Conservation (phyloP, 2,888 invertebrate species). For the Torymus texanus region DNA sequence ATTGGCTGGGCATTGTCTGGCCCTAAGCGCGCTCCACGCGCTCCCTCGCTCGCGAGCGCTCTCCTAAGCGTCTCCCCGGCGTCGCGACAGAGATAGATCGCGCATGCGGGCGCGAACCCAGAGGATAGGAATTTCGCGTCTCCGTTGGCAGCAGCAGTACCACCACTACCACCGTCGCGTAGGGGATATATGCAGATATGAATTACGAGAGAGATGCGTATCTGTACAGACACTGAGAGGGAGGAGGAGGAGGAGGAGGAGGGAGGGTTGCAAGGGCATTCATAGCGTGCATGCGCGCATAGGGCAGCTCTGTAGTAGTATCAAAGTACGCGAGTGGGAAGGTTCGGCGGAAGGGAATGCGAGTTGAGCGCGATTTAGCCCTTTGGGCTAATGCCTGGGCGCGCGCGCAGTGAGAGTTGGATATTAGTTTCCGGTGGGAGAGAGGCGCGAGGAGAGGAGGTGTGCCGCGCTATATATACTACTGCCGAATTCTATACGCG, state of each 20-base stretch:
- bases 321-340: neutral
- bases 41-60: neutral
- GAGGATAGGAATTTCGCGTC: constrained; percentile 44
- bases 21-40: constrained; percentile 24
- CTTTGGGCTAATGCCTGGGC: constrained; percentile 34
- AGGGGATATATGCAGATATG: constrained; percentile 53
- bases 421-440: constrained; percentile 49
- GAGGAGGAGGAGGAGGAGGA: neutral
- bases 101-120: neutral
- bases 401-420: constrained; percentile 45
- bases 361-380: constrained; percentile 26
- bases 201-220: constrained; percentile 52
- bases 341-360: neutral
- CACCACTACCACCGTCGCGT: too few species aligned
- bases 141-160: neutral
- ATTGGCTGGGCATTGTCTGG: constrained; percentile 55
- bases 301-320: neutral
- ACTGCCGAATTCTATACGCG: too few species aligned
- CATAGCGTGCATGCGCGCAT: neutral
- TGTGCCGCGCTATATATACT: too few species aligned
- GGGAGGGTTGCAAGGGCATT: neutral
- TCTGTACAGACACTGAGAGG: constrained; percentile 12
- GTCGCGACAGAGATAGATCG: constrained; percentile 36
- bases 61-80: constrained; percentile 38
- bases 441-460: too few species aligned